Evolutionary conservation across 2,888 invertebrate genomes (phyloP).

Genomic region (Calephelis perditalis): DNA sequence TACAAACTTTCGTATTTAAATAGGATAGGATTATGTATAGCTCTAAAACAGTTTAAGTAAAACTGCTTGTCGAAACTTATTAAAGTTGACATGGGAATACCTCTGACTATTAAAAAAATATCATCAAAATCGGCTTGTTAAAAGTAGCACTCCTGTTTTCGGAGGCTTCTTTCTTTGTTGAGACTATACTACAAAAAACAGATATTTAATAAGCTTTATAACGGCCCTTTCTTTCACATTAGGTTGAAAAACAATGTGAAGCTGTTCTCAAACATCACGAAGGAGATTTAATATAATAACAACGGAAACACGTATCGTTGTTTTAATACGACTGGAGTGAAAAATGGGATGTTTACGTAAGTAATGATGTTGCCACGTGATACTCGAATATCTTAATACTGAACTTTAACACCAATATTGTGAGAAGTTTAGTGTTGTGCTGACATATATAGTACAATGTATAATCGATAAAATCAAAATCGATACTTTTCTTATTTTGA

Average conservation of each 20-base stretch:
- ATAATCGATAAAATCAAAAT: neutral
- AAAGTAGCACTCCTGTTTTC: neutral
- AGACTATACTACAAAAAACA: too few relatives aligned
- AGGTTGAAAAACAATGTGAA: neutral
- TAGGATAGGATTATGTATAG: too few relatives aligned
- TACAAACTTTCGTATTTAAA: too few relatives aligned
- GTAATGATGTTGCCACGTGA: constrained; percentile 21
- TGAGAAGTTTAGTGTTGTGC: neutral
- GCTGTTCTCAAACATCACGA: neutral
- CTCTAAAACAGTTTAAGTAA: too few relatives aligned
- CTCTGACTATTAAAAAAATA: too few relatives aligned
- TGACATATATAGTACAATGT: neutral
- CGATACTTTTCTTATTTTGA: too few relatives aligned
- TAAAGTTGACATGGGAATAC: too few relatives aligned
- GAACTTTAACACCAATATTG: constrained; percentile 1
- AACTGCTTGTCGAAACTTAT: too few relatives aligned
- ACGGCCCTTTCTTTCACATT: neutral
- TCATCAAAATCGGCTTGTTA: too few relatives aligned
- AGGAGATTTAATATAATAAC: constrained; percentile 21
- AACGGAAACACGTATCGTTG: constrained; percentile 26
- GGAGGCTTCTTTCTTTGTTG: too few relatives aligned
- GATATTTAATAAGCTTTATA: neutral
- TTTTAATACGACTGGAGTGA: constrained; percentile 30
- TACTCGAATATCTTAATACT: constrained; percentile 16
- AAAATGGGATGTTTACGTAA: constrained; percentile 22